Percentiles rank a stretch among this genome's conserved stretches.
Conservation (phyloP, 1,140 invertebrate genomes). For the Tigriopus japonicus region DNA sequence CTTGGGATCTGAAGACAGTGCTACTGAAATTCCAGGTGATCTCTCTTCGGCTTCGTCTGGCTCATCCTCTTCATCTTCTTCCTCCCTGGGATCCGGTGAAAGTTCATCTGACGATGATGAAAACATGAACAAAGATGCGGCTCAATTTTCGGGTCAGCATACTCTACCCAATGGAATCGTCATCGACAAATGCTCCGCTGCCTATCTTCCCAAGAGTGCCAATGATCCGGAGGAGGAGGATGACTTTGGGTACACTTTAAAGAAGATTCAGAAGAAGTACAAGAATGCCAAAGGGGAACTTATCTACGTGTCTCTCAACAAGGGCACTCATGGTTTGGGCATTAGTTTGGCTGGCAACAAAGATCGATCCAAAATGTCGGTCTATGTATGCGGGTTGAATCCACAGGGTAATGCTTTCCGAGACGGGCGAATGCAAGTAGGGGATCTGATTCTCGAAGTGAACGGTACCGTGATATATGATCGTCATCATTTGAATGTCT, state of each 20-base stretch:
- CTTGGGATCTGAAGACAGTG: neutral
- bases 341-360: conserved; percentile 82
- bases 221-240: conserved; percentile 65
- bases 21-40: conserved; percentile 9
- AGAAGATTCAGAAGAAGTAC: conserved; percentile 81
- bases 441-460: conserved; percentile 89
- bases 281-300: conserved; percentile 43
- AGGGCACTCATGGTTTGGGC: conserved; percentile 44
- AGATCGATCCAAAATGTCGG: conserved; percentile 82
- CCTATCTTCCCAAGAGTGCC: conserved; percentile 50
- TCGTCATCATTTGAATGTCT: conserved; percentile 66
- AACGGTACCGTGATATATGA: conserved; percentile 86
- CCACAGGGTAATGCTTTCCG: conserved; percentile 58
- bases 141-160: conserved; percentile 10
- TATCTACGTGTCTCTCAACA: conserved; percentile 36
- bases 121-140: conserved; percentile 1
- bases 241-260: conserved; percentile 78
- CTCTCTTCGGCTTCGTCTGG: too few species aligned
- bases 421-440: conserved; percentile 56
- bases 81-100: too few species aligned
- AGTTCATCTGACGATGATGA: conserved; percentile 11
- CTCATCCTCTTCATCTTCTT: too few species aligned
- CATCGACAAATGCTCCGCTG: conserved; percentile 70
- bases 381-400: conserved; percentile 85
- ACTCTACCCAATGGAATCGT: conserved; percentile 1